Percentiles rank a stretch among this genome's conserved stretches.
phyloP scores from a whole-genome alignment of 2,888 invertebrate genomes.

The Cantharis lateralis region DNA sequence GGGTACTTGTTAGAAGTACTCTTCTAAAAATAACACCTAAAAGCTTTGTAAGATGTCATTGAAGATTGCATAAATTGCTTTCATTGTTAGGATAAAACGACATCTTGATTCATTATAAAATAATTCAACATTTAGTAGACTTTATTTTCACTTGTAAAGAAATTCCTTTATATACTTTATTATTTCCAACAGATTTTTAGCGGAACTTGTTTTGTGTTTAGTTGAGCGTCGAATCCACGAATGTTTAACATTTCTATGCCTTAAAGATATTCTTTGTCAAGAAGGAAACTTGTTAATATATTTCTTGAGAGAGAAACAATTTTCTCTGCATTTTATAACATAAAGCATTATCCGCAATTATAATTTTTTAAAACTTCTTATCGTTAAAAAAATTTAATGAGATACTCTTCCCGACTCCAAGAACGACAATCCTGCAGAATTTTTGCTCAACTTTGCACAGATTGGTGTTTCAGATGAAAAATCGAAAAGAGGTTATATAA shows the following conservation, averaged over 20 bases:
- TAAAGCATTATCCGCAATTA: background rate
- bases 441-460: background rate
- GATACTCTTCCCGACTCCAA: background rate
- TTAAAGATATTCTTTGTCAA: background rate
- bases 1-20: background rate
- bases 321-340: background rate
- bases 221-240: background rate
- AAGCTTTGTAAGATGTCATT: background rate
- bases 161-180: background rate
- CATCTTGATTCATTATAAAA: background rate
- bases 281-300: background rate
- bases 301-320: background rate
- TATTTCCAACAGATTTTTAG: background rate
- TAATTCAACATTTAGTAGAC: background rate
- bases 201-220: background rate
- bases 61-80: constrained; percentile 7
- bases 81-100: constrained; percentile 7
- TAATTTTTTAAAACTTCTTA: background rate
- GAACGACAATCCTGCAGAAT: background rate
- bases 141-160: background rate
- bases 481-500: background rate
- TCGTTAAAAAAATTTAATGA: background rate
- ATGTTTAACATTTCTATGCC: background rate
- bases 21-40: background rate
- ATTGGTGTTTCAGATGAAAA: background rate